Evolutionary conservation across 2,113 vertebrate species (phyloP).

Genomic region (Erpornis zantholeuca): DNA sequence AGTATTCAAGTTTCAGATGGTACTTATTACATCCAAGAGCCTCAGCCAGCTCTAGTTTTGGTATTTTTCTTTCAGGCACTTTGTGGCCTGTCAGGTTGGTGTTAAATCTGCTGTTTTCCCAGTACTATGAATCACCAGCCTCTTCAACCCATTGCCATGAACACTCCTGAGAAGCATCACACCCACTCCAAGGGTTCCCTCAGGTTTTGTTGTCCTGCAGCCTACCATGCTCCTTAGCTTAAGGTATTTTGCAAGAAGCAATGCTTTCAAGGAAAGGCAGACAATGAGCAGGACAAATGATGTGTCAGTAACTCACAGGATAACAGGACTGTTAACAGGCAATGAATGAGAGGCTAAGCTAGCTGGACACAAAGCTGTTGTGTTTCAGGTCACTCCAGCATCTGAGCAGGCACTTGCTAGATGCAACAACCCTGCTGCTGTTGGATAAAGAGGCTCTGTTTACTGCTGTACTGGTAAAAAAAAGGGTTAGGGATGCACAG

Average conservation of each 20-base stretch:
- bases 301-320: background rate
- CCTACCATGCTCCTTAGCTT: background rate
- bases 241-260: background rate
- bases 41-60: constrained; percentile 25
- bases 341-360: background rate
- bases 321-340: background rate
- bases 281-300: background rate
- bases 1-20: constrained; percentile 40
- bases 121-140: background rate
- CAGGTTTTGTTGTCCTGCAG: background rate
- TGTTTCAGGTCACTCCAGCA: background rate
- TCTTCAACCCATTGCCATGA: background rate
- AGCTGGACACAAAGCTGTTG: background rate
- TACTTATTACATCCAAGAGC: background rate
- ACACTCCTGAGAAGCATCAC: background rate
- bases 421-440: background rate
- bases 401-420: constrained; percentile 23
- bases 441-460: background rate
- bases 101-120: background rate
- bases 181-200: background rate
- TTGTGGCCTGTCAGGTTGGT: constrained; percentile 6
- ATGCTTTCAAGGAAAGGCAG: background rate
- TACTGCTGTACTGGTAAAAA: background rate
- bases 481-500: background rate
- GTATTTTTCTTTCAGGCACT: constrained; percentile 14